These are phyloP conservation scores for Aphaenogaster floridana DNA, from an alignment of 1,140 invertebrate species.

Conservation along the genomic window DNA sequence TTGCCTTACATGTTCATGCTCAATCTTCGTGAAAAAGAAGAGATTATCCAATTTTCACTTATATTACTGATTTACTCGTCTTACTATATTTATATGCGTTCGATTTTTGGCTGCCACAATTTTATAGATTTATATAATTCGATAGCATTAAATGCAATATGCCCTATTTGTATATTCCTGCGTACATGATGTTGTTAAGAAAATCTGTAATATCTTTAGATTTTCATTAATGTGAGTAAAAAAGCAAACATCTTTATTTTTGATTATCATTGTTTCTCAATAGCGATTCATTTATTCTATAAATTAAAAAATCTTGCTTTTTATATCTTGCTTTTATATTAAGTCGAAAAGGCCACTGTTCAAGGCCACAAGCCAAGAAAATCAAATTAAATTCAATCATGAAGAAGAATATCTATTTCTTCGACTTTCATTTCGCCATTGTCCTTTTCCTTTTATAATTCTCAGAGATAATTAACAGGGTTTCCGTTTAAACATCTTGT, in stretches of 20 bases:
- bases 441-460: slow-evolving; percentile 53
- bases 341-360: slow-evolving; percentile 85
- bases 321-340: slow-evolving; percentile 75
- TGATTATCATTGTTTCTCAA: slow-evolving; percentile 71
- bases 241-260: slow-evolving; percentile 71
- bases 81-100: slow-evolving; percentile 61
- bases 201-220: slow-evolving; percentile 61
- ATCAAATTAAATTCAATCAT: slow-evolving; percentile 79
- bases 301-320: slow-evolving; percentile 70
- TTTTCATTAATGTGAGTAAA: slow-evolving; percentile 70
- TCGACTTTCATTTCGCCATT: slow-evolving; percentile 62
- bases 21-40: slow-evolving; percentile 46
- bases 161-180: slow-evolving; percentile 72
- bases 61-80: slow-evolving; percentile 55
- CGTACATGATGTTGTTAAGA: slow-evolving; percentile 76
- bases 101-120: slow-evolving; percentile 42
- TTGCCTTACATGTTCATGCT: slow-evolving; percentile 62
- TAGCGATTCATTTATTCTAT: slow-evolving; percentile 68
- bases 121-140: slow-evolving; percentile 40
- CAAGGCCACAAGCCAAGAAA: slow-evolving; percentile 85
- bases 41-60: slow-evolving; percentile 73
- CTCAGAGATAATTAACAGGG: slow-evolving; percentile 70
- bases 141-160: slow-evolving; percentile 71
- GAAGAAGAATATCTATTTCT: slow-evolving; percentile 60
- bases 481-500: slow-evolving; percentile 73